Evolutionary conservation across 2,113 vertebrate genomes (phyloP).

Genomic region (Corvus hawaiiensis): DNA sequence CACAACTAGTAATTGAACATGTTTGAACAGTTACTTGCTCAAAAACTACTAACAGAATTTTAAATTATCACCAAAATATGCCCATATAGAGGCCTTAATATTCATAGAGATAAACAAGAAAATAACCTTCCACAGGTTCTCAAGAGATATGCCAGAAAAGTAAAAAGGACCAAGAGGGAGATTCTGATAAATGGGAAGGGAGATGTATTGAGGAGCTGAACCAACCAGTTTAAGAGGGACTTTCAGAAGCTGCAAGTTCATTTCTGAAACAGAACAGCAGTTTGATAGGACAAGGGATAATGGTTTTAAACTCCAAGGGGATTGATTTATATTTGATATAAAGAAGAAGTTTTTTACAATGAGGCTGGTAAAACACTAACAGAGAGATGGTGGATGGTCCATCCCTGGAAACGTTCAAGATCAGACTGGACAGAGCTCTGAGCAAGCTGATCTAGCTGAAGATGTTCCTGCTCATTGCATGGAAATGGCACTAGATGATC

Average conservation of each 20-base stretch:
- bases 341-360: not conserved
- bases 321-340: not conserved
- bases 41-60: not conserved
- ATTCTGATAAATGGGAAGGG: not conserved
- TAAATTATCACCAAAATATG: not conserved
- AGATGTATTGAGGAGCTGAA: not conserved
- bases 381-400: not conserved
- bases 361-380: not conserved
- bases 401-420: not conserved
- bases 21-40: not conserved
- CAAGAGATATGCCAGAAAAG: not conserved
- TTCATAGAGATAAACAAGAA: not conserved
- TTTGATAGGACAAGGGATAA: not conserved
- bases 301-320: not conserved
- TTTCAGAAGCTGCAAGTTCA: not conserved
- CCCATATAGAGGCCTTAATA: not conserved
- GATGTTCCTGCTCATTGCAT: not conserved
- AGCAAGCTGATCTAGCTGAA: not conserved
- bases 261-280: not conserved
- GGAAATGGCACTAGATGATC: not conserved
- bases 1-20: not conserved
- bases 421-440: not conserved
- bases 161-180: not conserved
- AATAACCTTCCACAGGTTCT: not conserved
- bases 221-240: not conserved